Evolutionary conservation across 1,140 invertebrate species (phyloP), one percentile per base, ranked within the genome.

Genomic region (Gerris buenoi): DNA sequence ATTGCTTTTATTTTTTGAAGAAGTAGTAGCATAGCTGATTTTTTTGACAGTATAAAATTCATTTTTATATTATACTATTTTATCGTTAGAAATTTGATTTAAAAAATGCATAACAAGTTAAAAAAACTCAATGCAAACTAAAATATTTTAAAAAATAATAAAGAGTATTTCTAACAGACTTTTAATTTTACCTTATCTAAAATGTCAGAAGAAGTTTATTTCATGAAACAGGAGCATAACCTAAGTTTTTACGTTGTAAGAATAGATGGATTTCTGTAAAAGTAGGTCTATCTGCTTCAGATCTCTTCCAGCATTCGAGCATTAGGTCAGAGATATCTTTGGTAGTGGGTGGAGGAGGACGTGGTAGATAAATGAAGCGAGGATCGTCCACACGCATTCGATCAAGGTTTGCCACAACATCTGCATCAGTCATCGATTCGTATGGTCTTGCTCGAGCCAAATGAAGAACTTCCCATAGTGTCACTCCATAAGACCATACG

Each of bases 261-360:
- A 94, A 93, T 65, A 91, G 83, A 73, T 91, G 88, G 65, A 94
- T 90, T 76, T 94, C 90, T 56, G 85, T 81, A 79, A 95, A 96
- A 28, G 86, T 86, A 0, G 93, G 93, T 62, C 93, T 78, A 33
- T 88, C 86, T 28, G 80, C 77, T 61, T 89, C 88, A 70, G 89
- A 85, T 13, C 88, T 79, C 67, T 89, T 84, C 93, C 93, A 97
- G 76, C 93, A 95, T 73, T 93, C 90, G 29, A 84, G 78, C 90
- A 95, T 94, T 57, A 95, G 78, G 73, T 93, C 90, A 79, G 90
- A 93, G 59, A 94, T 83, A 76, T 93, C 90, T 72, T 89, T 85
- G 2, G 90, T 89, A 25, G 69, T 67, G 15, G 79, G 77, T 2
- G 79, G 76, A 2, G 83, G 79, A 10, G 88, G 84, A 29, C 85